phyloP scores from a whole-genome alignment of 2,113 vertebrate species.

The Cyprinus carpio region DNA sequence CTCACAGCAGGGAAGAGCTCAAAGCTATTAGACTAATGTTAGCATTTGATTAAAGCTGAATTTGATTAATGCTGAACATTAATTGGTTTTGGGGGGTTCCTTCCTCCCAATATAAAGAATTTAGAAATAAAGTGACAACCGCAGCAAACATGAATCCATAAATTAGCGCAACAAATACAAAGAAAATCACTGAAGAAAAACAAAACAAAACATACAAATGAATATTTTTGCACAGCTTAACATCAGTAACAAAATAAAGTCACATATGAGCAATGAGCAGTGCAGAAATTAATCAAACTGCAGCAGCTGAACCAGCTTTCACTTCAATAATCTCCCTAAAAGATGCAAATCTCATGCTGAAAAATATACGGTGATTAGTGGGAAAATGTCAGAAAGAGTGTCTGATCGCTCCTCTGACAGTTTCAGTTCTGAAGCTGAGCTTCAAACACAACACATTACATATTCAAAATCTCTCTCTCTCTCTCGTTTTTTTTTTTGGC shows the following conservation, averaged over 20 bases:
- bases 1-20: constrained; percentile 1
- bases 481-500: neutral
- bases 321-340: neutral
- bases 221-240: neutral
- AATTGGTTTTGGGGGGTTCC: neutral
- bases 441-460: neutral
- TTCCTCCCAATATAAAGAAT: neutral
- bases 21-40: neutral
- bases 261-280: neutral
- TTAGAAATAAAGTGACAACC: neutral
- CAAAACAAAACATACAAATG: neutral
- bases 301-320: neutral
- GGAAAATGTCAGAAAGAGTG: neutral
- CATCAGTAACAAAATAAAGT: neutral
- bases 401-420: neutral
- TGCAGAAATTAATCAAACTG: constrained; percentile 5
- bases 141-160: neutral
- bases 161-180: neutral
- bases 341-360: neutral
- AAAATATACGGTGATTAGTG: neutral
- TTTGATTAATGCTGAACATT: neutral
- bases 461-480: neutral
- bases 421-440: neutral
- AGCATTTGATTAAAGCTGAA: neutral
- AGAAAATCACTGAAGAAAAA: neutral